These are phyloP conservation scores for Atractosteus spatula DNA, from an alignment of 2,113 vertebrate species.

Conservation along the genomic window DNA sequence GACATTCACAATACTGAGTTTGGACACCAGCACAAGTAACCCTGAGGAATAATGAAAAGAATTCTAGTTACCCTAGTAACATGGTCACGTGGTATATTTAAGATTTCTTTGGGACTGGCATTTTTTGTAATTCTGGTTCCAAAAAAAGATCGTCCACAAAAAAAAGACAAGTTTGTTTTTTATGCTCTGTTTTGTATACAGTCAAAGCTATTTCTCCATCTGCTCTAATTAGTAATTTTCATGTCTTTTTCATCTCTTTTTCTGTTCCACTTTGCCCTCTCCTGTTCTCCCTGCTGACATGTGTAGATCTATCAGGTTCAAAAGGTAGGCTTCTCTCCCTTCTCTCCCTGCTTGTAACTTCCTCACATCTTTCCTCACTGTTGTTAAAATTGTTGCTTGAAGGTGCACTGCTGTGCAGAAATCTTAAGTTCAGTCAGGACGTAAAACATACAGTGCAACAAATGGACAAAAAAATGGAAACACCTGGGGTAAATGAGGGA, in stretches of 20 bases:
- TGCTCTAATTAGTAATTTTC: conserved; percentile 8
- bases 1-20: fast-evolving
- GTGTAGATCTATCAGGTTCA: conserved; percentile 94
- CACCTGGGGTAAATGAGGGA: no score
- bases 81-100: conserved; percentile 12
- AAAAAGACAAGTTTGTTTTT: no score
- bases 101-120: not conserved
- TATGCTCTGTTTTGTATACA: conserved; percentile 2
- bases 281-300: conserved; percentile 30
- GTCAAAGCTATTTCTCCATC: conserved; percentile 10
- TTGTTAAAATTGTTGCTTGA: no score
- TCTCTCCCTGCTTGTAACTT: conserved; percentile 4
- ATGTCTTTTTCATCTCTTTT: conserved; percentile 13
- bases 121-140: no score
- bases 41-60: conserved; percentile 22
- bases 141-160: no score
- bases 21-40: not conserved
- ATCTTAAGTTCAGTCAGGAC: no score
- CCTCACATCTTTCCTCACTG: no score
- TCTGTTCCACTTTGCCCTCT: conserved; percentile 3
- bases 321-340: conserved; percentile 79
- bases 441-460: no score
- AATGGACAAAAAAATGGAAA: no score
- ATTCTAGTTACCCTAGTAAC: conserved; percentile 18
- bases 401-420: no score